phyloP scores from a whole-genome alignment of 2,797 vertebrate genomes.

The Gallirallus australis region DNA sequence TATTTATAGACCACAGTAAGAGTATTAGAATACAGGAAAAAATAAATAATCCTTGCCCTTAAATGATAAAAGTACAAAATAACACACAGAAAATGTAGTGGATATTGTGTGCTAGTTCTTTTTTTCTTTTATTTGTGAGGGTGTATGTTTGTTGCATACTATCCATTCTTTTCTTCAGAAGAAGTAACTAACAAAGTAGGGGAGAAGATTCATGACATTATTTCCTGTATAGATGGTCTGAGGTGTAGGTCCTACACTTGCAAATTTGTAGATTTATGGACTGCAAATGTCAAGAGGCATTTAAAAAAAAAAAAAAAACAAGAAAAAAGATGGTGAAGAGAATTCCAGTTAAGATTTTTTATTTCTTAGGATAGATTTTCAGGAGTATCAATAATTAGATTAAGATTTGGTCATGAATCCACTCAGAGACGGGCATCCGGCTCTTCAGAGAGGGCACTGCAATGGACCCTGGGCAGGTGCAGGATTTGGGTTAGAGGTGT shows the following conservation, averaged over 20 bases:
- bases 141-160: background rate
- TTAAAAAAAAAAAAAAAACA: background rate
- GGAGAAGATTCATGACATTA: background rate
- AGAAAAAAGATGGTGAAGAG: background rate
- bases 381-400: background rate
- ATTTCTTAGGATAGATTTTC: background rate
- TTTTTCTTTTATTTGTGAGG: background rate
- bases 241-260: background rate
- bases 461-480: background rate
- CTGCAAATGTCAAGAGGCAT: background rate
- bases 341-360: background rate
- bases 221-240: background rate
- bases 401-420: background rate
- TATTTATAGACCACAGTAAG: background rate
- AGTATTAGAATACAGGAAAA: background rate
- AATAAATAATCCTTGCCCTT: background rate
- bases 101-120: background rate
- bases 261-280: background rate
- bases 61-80: background rate
- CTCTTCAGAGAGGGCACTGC: background rate
- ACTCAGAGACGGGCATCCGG: background rate
- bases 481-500: background rate
- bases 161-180: background rate
- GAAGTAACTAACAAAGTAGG: background rate
- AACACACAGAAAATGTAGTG: background rate